Percentiles rank a stretch among this genome's conserved stretches.
These are phyloP conservation scores for Galagoides demidoff DNA, from an alignment of 2,797 vertebrate species.

Conservation along the genomic window DNA sequence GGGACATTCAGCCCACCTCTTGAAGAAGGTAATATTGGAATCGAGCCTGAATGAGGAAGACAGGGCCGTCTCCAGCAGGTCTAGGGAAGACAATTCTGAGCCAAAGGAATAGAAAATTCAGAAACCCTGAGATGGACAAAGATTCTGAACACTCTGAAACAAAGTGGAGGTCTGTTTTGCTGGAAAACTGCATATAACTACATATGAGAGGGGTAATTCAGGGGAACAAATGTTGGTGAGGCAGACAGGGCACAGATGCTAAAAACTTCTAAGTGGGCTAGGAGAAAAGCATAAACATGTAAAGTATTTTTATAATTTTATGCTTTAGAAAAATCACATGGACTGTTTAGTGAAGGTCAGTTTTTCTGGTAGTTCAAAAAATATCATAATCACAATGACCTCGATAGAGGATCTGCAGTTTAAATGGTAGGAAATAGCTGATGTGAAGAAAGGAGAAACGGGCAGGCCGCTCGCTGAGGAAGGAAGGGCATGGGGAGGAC, in stretches of 20 bases:
- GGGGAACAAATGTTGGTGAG: background rate
- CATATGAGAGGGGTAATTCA: background rate
- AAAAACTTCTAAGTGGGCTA: background rate
- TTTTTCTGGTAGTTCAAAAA: background rate
- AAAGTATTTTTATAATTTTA: background rate
- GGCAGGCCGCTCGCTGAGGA: background rate
- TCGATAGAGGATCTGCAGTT: background rate
- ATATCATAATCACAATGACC: background rate
- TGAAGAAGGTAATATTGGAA: background rate
- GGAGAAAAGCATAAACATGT: background rate
- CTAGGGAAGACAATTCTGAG: background rate
- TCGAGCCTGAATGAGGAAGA: background rate
- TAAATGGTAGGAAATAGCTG: background rate
- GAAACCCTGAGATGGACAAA: background rate
- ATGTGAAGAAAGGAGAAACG: background rate
- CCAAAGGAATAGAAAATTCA: background rate
- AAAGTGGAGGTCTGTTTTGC: background rate
- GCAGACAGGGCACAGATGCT: background rate
- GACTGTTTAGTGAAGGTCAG: background rate
- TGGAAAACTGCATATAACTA: background rate
- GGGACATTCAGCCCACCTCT: background rate
- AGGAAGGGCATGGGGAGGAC: background rate
- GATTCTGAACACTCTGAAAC: background rate
- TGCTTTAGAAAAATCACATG: background rate
- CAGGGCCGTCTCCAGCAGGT: background rate